These are phyloP conservation scores for Diuraphis noxia DNA, from an alignment of 1,140 invertebrate species.

Conservation along the genomic window DNA sequence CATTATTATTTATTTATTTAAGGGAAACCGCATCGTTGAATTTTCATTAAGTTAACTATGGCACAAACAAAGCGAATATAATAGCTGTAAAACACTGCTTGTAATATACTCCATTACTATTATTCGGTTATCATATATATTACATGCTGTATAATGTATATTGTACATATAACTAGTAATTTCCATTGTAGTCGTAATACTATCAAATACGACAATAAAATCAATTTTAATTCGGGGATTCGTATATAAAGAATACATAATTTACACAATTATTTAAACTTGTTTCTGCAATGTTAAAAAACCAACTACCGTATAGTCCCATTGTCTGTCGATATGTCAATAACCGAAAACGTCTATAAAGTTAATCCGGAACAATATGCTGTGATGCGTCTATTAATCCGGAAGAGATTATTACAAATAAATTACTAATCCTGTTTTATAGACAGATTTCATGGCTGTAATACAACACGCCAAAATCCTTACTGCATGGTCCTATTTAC, in stretches of 20 bases:
- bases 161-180: background rate
- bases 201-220: background rate
- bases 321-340: background rate
- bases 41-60: slow-evolving; percentile 5
- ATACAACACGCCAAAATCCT: background rate
- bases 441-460: background rate
- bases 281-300: background rate
- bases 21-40: slow-evolving; percentile 28
- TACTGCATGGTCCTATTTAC: background rate
- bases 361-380: slow-evolving; percentile 18
- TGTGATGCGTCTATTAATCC: background rate
- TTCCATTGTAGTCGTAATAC: background rate
- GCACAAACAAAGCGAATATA: slow-evolving; percentile 22
- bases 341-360: background rate
- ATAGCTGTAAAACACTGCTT: slow-evolving; percentile 20
- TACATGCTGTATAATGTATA: background rate
- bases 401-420: slow-evolving; percentile 12
- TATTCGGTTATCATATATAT: background rate
- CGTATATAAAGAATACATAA: background rate
- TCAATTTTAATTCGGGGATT: background rate
- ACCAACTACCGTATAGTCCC: background rate
- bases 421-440: background rate
- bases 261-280: background rate
- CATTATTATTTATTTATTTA: background rate
- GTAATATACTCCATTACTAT: slow-evolving; percentile 17